Evolutionary conservation across 64 coral and sea anemone species (phyloP).

Genomic region (Pachyseris speciosa): DNA sequence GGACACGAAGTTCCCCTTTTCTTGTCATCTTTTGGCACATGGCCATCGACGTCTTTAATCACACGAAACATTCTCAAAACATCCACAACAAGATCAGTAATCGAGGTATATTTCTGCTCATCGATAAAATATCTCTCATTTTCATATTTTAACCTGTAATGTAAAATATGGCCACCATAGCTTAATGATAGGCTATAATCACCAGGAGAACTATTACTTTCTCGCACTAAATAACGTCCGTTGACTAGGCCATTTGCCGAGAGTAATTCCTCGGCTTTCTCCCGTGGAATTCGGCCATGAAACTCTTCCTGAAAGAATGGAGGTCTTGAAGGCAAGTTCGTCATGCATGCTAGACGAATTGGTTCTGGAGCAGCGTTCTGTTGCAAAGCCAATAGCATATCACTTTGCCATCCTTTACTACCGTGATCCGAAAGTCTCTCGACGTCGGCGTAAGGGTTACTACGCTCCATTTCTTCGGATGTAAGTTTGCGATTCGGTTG

Average conservation of each 20-base stretch:
- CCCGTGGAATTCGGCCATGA: constrained; percentile 88
- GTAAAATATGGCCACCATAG: constrained; percentile 84
- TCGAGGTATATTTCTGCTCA: constrained; percentile 56
- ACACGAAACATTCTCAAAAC: constrained; percentile 82
- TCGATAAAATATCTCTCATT: constrained; percentile 83
- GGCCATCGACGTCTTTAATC: constrained; percentile 71
- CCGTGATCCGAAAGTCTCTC: not conserved
- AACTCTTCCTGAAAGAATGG: constrained; percentile 93
- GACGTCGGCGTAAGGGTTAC: constrained; percentile 12
- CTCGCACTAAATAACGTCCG: constrained; percentile 92
- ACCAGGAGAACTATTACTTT: constrained; percentile 87
- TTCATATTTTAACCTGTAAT: constrained; percentile 90
- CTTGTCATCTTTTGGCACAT: constrained; percentile 61
- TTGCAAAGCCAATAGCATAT: constrained; percentile 89
- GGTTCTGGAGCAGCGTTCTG: constrained; percentile 94
- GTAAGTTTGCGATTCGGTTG: constrained; percentile 1
- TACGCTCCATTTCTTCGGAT: not conserved
- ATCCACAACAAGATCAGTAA: constrained; percentile 91
- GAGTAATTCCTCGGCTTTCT: constrained; percentile 89
- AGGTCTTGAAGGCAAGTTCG: constrained; percentile 77
- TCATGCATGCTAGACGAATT: constrained; percentile 97
- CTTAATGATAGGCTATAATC: constrained; percentile 95
- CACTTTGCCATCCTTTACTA: constrained; percentile 59
- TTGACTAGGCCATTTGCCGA: constrained; percentile 77
- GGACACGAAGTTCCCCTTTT: constrained; percentile 61